Evolutionary conservation across 2,888 invertebrate species (phyloP), one percentile per base, ranked within the genome.

Genomic region (Boloria euphrosyne): DNA sequence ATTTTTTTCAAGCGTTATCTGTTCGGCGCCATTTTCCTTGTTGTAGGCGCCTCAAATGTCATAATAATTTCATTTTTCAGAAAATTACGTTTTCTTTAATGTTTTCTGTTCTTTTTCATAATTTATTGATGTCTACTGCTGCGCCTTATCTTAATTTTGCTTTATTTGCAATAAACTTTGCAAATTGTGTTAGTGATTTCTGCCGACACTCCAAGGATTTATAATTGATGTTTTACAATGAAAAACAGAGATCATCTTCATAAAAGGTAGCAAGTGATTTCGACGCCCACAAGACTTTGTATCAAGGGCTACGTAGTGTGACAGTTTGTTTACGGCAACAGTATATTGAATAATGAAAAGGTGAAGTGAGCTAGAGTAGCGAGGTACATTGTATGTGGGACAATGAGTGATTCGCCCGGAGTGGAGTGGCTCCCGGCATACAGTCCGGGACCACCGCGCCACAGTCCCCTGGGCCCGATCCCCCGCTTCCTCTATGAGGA

Each of bases 41-140:
- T 91, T 90, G 90, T 90, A 90, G 90, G 90, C 87, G 89, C 89
- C 85, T 89, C 90, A 91, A 91, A 92, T 92, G 91, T 92, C 91
- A 92, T 92, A 92, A 92, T 92, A 91, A 89, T 92, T 90, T 89
- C 81, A 80, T 84, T 87, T 89, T 87, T 82, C 79, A 74, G 78
- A 83, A 86, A 85, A 86, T 82, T 83, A 81, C 78, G 81, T 89
- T 90, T 90, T 86, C 80, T 88, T 90, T 86, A 73, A 79, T 85
- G 85, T 84, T 86, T 89, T 90, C 80, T 76, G 82, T 87, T 88
- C 76, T 82, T 85, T 82, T 79, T 76, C 79, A 75, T 76, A 74
- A 83, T 85, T 81, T 75, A 78, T 83, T 80, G 75, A 70, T 74
- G 73, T 74, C 75, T 78, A 76, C 78, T 71, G 73, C 70, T 75